Evolutionary conservation across 2,888 invertebrate genomes (phyloP), one percentile per base, ranked within the genome.

Genomic region (Oligia strigilis): DNA sequence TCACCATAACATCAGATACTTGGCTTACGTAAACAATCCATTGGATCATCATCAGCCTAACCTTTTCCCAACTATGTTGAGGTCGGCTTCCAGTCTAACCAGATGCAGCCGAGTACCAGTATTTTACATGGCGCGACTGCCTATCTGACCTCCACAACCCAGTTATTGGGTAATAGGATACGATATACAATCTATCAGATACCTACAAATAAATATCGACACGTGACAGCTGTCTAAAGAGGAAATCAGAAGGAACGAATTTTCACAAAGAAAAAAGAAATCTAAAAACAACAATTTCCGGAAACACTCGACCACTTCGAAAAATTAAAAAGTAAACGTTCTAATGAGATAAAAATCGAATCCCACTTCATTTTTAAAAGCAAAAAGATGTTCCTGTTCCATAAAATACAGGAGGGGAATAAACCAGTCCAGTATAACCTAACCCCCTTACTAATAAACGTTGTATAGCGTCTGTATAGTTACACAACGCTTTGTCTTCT

Each of bases 301-400:
- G 2, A 36, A 82, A 60, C n/a, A 75, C 13, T 49, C 19, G 2
- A 43, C 58, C 81, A 52, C 36, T 71, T 70, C 19, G 1, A 19
- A 52, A 70, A 70, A 82, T 75, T 75, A 52, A 75, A 60, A 75
- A 70, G 52, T 40, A 69, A 46, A 70, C 36, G 13, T 4, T 19
- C 23, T 29, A 67, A 36, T 81, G 55, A 62, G 11, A 14, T 23
- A 23, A 14, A 65, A n/a, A 73, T 40, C 43, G 40, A 58, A 71
- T 73, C 2, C 5, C 14, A 36, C n/a, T 52, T 17, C 14, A 72
- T 58, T 67, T 81, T 72, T 66, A 84, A 84, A 84, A 84, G 74
- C 71, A 67, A 72, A 84, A 67, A 46, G 58, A 52, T 77, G 81
- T 81, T 14, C 13, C n/a, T 55, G 36, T 36, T 6, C 6, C 17